Evolutionary conservation across 2,797 vertebrate genomes (phyloP), one percentile per base, ranked within the genome.

Genomic region (Phalloptychus januarius): DNA sequence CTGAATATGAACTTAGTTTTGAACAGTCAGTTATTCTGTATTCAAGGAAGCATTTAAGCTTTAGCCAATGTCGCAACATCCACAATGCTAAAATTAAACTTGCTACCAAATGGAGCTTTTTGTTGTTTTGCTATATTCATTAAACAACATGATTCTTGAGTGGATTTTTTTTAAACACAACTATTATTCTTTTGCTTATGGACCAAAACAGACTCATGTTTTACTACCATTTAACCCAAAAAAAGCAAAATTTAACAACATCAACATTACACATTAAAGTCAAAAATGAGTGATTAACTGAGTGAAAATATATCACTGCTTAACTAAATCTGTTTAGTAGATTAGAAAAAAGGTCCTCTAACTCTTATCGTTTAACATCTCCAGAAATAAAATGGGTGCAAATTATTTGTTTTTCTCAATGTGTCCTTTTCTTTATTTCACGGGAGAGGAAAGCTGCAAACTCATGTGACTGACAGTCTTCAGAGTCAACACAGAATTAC

Each of bases 401-500:
- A 44, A 70, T 28, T n/a, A 40, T 40, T 42, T 4, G 4, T 8
- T 28, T 69, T 40, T 20, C 4, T 45, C 40, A 13, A 23, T 28
- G 10, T 67, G 82, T 74, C 83, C 33, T 65, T 76, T 75, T 48
- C 56, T 74, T 82, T 44, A 71, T 61, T 89, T 85, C 86, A 83
- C 81, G 63, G 72, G 33, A 61, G 72, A 42, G 23, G 50, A 52
- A 81, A 91, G 87, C 84, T 86, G 77, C 7, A 4, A 78, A 82
- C 67, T 28, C 40, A 15, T 10, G 82, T 88, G 87, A 89, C 79
- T 76, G 86, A 83, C 88, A 81, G 80, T 75, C 76, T 77, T 76
- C 23, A 52, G 75, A 76, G 86, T 87, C 82, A 78, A 90, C 72
- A 46, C 42, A 75, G 75, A 90, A 89, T 89, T 75, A 91, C 76